Base-by-base conservation (phyloP, 2,888 invertebrate genomes). In the Julus scandinavius region DNA sequence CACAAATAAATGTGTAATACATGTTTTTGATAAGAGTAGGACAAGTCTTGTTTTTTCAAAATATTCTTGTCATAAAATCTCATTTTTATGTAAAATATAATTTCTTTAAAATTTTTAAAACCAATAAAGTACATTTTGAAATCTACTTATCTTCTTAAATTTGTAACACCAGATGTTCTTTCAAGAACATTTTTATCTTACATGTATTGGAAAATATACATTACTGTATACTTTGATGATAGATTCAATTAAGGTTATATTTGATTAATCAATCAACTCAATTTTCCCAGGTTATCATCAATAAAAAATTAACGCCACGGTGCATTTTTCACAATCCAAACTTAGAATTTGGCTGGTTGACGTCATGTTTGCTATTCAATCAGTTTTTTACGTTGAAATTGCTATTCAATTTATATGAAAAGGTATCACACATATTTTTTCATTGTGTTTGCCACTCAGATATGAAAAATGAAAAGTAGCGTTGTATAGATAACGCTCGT, bases 391-490 rank as follows among this genome's bases (percentile, higher is more conserved):
- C 72, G 7, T 72, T 29, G 72, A 72, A 72, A 72, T 72, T 72
- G 72, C 29, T 72, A 72, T 72, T 72, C 72, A 72, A 20, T 72
- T 72, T 20, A 20, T 6, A 29, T 72, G 72, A 72, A 72, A 72
- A 72, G 72, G 29, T 72, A 72, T 72, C 29, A 72, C 6, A 72
- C 20, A 72, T 29, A 29, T 72, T 72, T 72, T 9, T 20, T 20
- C 72, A 72, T 72, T 72, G 72, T 72, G 72, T 72, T 72, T 72
- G 72, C 72, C 72, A 72, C 72, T 72, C 72, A 29, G 72, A 72
- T 72, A 72, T 72, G 72, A 72, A 72, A 72, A 29, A 72, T 72
- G 72, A 72, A 72, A 72, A 20, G 20, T 17, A 72, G 29, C 72
- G 29, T 20, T 72, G 29, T 20, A 20, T 20, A 29, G 72, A 72